Base-by-base conservation (phyloP, 2,113 vertebrate species). In the Varanus komodoensis region DNA sequence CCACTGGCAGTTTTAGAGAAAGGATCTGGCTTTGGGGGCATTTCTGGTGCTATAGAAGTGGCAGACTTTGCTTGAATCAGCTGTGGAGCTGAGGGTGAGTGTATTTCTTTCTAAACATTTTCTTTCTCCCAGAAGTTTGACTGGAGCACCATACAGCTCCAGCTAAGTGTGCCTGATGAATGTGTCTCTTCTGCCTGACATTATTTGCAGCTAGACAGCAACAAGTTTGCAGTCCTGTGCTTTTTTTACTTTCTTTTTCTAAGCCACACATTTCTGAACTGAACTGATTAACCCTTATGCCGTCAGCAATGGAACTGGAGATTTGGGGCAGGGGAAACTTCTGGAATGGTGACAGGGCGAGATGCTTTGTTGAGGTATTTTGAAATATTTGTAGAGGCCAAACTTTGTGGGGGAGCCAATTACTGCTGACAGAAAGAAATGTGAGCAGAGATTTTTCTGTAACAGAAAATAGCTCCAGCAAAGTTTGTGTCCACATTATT, bases 81-180 rank as follows among this genome's bases (percentile, higher is more conserved):
- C 67, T 80, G 29, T 73, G 32, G 68, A 77, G 69, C 54, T 7
- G 57, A 74, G n/a, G 75, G 82, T 80, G 71, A 81, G 75, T 7
- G 21, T 0, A n/a, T 73, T 1, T 27, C 14, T 25, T 23, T 25
- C 12, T 2, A 1, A 0, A 0, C 6, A 23, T 32, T 82, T 29
- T 21, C 1, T 21, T 11, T 32, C 11, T n/a, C 3, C 8, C 68
- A 87, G 69, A 84, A 73, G 50, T 88, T 73, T 48, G 50, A 57
- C 74, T 34, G 44, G 69, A 6, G 68, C 68, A 32, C 6, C 23
- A 6, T 32, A n/a, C 23, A 38, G 12, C 48, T 71, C 21, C 48
- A 71, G 21, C 38, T 17, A 57, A 32, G 17, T 19, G 2, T 6
- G 38, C 78, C 19, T 15, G 6, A 1, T 8, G 71, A 61, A n/a